Evolutionary conservation across 2,888 invertebrate genomes (phyloP), one percentile per base, ranked within the genome.

Genomic region (Lagria hirta): DNA sequence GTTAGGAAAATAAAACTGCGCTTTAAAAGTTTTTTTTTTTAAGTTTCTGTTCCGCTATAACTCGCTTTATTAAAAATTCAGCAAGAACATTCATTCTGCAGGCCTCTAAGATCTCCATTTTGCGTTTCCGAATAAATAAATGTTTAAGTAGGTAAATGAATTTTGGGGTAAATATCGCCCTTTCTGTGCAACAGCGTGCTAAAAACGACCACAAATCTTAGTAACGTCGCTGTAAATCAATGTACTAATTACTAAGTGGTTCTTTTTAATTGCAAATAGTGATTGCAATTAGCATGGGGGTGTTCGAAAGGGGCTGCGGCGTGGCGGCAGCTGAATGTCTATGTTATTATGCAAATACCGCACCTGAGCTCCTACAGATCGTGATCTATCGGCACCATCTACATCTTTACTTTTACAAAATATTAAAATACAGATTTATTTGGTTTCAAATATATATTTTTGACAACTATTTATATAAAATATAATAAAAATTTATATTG

Each of bases 261-360:
- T 63, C 57, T 64, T 64, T 64, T 64, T 64, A 65, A 65, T 64
- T 63, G 62, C 60, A 60, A 64, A 65, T 65, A 60, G 62, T 61
- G 60, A 65, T 63, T 57, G 61, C 61, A 62, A 63, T 64, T 63
- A 64, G 58, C 49, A 57, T 55, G 51, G 54, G 51, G 47, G 45
- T 37, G 36, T 49, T 43, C 40, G 46, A 26, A 46, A 29, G 50
- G 48, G 43, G 48, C 50, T 35, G 8, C 27, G 52, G 37, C 28
- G 40, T 35, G n/a, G n/a, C n/a, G n/a, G n/a, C n/a, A n/a, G n/a
- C n/a, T n/a, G n/a, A n/a, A n/a, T 36, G 36, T 49, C 51, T 49
- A 49, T 36, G 48, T 56, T 54, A 58, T 61, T 61, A 61, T 61
- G 59, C 54, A 61, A 58, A 61, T 58, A 51, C 54, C 47, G 46